These are phyloP conservation scores for Enteromius viviparus DNA, from an alignment of 2,797 vertebrate genomes.

Conservation along the genomic window DNA sequence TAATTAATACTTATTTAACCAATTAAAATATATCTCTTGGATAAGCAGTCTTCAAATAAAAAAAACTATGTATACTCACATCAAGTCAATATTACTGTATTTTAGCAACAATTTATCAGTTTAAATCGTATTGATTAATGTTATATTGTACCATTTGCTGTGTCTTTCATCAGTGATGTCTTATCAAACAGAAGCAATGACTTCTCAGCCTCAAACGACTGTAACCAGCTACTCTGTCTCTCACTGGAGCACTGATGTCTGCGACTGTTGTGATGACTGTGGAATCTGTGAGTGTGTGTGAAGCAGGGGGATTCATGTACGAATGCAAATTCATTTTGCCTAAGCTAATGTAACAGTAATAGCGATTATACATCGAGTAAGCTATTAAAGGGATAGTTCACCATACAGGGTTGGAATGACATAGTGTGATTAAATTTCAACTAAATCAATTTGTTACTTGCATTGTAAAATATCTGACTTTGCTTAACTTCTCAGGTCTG, in stretches of 20 bases:
- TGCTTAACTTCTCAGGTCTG: constrained; percentile 69
- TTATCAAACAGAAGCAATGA: constrained; percentile 75
- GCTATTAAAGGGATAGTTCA: neutral
- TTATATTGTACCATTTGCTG: neutral
- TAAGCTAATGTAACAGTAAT: neutral
- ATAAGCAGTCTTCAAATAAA: neutral
- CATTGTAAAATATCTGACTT: neutral
- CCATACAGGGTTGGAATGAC: neutral
- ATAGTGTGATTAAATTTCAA: neutral
- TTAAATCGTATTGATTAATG: neutral
- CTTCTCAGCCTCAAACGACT: constrained; percentile 72
- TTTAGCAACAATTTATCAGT: neutral
- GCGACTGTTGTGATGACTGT: constrained; percentile 80
- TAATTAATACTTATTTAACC: neutral
- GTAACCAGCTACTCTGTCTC: constrained; percentile 70
- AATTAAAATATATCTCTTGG: neutral
- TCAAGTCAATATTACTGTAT: neutral
- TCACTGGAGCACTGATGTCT: constrained; percentile 76
- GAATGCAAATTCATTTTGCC: constrained; percentile 4
- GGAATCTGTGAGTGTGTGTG: constrained; percentile 74
- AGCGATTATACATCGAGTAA: neutral
- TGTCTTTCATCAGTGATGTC: constrained; percentile 68
- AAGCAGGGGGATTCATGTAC: neutral
- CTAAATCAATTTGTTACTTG: neutral
- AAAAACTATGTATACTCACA: neutral